phyloP scores from a whole-genome alignment of 1,140 invertebrate genomes.

The Bicyclus anynana region DNA sequence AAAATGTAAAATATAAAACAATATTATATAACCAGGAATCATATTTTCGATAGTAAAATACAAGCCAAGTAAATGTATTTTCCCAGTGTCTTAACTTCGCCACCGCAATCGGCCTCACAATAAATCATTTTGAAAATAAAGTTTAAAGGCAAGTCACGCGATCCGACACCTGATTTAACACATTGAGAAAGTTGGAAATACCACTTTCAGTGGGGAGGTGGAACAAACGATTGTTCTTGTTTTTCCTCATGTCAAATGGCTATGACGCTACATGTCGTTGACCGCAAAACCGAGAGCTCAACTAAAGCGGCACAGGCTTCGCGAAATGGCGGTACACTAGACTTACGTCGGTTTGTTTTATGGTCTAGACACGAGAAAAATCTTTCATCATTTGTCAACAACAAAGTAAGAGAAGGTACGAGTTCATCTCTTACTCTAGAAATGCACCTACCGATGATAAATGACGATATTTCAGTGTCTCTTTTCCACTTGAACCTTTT shows the following conservation, averaged over 20 bases:
- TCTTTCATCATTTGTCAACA: slow-evolving; percentile 6
- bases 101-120: slow-evolving; percentile 1
- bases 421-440: not conserved
- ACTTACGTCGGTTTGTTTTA: slow-evolving; percentile 16
- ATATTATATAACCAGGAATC: too few species aligned
- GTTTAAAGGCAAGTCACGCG: slow-evolving; percentile 22
- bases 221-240: slow-evolving; percentile 30
- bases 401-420: not conserved
- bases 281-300: slow-evolving; percentile 38
- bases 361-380: slow-evolving; percentile 21
- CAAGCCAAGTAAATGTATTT: not conserved
- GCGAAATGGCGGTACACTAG: slow-evolving; percentile 28
- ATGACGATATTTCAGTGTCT: not conserved
- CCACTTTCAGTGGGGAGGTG: slow-evolving; percentile 21
- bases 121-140: slow-evolving; percentile 24
- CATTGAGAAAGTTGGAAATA: slow-evolving; percentile 26
- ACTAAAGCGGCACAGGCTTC: slow-evolving; percentile 22
- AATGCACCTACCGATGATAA: not conserved
- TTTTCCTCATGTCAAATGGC: slow-evolving; percentile 58
- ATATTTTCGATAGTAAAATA: not conserved
- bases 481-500: too few species aligned
- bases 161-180: slow-evolving; percentile 31
- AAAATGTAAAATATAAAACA: not conserved
- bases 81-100: not conserved
- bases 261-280: slow-evolving; percentile 55